phyloP scores from a whole-genome alignment of 1,140 invertebrate genomes.

The Bombyx mandarina region DNA sequence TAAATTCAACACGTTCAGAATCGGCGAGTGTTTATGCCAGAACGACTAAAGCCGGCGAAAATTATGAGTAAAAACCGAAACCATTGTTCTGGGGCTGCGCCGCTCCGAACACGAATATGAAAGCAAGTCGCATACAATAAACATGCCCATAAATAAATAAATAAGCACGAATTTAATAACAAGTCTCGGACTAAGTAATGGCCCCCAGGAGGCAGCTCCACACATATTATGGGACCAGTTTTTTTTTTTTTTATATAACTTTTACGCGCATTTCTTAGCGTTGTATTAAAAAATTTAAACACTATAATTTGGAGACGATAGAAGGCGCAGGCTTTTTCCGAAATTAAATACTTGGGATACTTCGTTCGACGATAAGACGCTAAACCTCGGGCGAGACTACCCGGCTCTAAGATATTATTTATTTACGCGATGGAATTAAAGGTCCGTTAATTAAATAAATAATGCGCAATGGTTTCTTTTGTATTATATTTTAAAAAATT shows the following conservation, averaged over 20 bases:
- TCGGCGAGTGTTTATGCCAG: no score
- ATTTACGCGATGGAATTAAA: not conserved
- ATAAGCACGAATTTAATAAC: conserved; percentile 65
- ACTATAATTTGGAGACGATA: conserved; percentile 51
- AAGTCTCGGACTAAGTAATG: conserved; percentile 54
- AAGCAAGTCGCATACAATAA: conserved; percentile 23
- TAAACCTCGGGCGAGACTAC: no score
- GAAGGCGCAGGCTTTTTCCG: no score
- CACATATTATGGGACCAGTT: conserved; percentile 51
- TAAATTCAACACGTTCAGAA: no score
- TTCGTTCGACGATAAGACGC: no score
- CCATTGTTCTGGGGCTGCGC: no score
- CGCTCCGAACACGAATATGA: not conserved
- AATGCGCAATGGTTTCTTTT: not conserved
- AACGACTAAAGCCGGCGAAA: no score
- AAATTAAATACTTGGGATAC: no score
- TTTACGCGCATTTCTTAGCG: conserved; percentile 58
- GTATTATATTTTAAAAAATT: no score
- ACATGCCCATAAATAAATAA: conserved; percentile 57
- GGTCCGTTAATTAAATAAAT: not conserved
- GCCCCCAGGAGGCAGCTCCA: conserved; percentile 57
- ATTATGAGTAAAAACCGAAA: no score
- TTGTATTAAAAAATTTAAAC: conserved; percentile 59
- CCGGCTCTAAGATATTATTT: no score
- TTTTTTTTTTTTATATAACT: conserved; percentile 28